Evolutionary conservation across 2,797 vertebrate species (phyloP).

Genomic region (Paratrypauchen microcephalus): DNA sequence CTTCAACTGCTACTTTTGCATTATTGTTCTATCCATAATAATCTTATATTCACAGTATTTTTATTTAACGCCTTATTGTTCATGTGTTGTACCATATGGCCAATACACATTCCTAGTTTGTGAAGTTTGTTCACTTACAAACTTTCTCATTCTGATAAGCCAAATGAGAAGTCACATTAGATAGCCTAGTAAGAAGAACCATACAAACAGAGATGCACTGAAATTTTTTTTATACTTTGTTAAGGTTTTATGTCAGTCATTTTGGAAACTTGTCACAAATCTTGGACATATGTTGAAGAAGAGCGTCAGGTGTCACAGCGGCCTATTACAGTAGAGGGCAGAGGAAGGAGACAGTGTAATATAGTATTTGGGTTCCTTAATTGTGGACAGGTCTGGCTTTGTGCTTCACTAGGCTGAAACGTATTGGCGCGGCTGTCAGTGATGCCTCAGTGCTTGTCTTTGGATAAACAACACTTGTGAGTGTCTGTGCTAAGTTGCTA

Average conservation of each 20-base stretch:
- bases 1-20: too few species aligned
- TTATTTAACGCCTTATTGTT: too few species aligned
- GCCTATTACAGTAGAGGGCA: conserved; percentile 11
- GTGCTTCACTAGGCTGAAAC: conserved; percentile 73
- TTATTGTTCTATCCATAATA: too few species aligned
- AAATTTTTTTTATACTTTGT: too few species aligned
- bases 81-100: too few species aligned
- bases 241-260: conserved; percentile 12
- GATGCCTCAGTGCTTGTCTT: conserved; percentile 60
- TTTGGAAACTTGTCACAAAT: conserved; percentile 40
- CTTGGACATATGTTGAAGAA: conserved; percentile 28
- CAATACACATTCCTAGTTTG: too few species aligned
- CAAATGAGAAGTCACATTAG: neutral
- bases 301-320: conserved; percentile 38
- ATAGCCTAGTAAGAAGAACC: neutral
- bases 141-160: too few species aligned
- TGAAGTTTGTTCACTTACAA: too few species aligned
- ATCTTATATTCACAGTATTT: too few species aligned
- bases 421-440: conserved; percentile 70
- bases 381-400: conserved; percentile 68
- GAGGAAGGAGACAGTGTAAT: neutral
- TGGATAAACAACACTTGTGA: conserved; percentile 57
- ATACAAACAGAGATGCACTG: neutral
- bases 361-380: conserved; percentile 68
- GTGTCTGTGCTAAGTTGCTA: conserved; percentile 20